Evolutionary conservation across 2,888 invertebrate genomes (phyloP), one percentile per base, ranked within the genome.

Genomic region (Parnassius apollo): DNA sequence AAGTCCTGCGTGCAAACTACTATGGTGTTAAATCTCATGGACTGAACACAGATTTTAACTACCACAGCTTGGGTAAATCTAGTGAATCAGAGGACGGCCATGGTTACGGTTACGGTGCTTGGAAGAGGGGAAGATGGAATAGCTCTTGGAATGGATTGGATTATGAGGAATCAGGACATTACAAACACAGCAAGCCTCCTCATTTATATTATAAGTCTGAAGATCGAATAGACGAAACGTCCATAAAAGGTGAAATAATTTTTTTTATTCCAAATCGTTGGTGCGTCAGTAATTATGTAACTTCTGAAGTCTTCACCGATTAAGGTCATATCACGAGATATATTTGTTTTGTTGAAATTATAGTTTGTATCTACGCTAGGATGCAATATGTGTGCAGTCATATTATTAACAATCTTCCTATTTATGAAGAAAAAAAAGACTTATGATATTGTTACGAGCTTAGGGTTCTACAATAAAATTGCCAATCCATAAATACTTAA

Each of bases 31-130:
- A 85, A 51, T 85, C 83, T 0, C 61, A 80, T 9, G 65, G 66
- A 2, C 63, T 73, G 11, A 75, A 77, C 50, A 72, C 69, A 56
- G 86, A 92, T 65, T 91, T 92, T 7, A 86, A 93, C 55, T 88
- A 91, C 62, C 80, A 86, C 2, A 91, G 86, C 63, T 78, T 93
- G 0, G 90, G 91, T 0, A 90, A 87, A 22, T 83, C 82, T 51
- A 83, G 66, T 7, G 74, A 70, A 0, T 70, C 73, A 66, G 73
- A 71, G 58, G 68, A 74, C 57, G 68, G 73, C 57, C 67, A 72
- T 2, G 77, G 80, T 45, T 87, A 88, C 63, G 87, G 85, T 0
- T 78, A 83, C 59, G 86, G 87, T 0, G 69, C 81, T 0, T 89
- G 87, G 87, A 89, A 84, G 66, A 78, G 77, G 25, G 85, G 84